Percentiles rank a stretch among this genome's conserved stretches.
Evolutionary conservation across 2,797 vertebrate genomes (phyloP).

Genomic region (Hafferia zeledoni): DNA sequence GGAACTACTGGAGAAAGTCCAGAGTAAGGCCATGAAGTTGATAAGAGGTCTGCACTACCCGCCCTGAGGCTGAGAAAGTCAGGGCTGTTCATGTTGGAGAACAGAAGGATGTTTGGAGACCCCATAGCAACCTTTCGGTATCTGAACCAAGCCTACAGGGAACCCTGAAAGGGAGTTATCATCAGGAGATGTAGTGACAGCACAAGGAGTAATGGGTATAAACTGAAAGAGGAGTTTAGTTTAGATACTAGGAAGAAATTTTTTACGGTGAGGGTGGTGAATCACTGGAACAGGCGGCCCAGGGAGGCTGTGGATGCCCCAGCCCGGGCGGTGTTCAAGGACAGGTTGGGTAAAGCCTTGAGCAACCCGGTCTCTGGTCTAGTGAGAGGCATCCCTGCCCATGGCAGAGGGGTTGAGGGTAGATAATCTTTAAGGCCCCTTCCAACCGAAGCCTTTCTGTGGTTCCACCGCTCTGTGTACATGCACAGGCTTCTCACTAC

Average conservation of each 20-base stretch:
- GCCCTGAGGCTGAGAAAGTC: fast-evolving
- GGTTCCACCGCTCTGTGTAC: fast-evolving
- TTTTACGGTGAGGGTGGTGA: not conserved
- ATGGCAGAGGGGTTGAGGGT: too few relatives aligned
- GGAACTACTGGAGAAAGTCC: not conserved
- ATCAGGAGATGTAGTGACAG: not conserved
- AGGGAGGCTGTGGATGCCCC: not conserved
- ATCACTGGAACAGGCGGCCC: not conserved
- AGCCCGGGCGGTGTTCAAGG: not conserved
- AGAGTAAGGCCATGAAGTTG: not conserved
- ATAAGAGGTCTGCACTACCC: not conserved
- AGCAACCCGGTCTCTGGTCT: not conserved
- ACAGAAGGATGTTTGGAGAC: not conserved
- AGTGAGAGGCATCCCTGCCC: not conserved
- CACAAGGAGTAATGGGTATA: not conserved
- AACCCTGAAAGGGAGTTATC: not conserved
- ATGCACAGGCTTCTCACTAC: fast-evolving
- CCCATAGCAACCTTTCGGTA: fast-evolving
- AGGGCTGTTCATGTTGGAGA: not conserved
- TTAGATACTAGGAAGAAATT: not conserved
- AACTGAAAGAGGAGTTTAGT: not conserved
- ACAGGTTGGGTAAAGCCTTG: fast-evolving
- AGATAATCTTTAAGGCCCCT: too few relatives aligned
- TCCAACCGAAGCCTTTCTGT: not conserved
- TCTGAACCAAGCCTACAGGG: too few relatives aligned